phyloP scores from a whole-genome alignment of 2,797 vertebrate genomes.

The Triplophysa yarkandensis region DNA sequence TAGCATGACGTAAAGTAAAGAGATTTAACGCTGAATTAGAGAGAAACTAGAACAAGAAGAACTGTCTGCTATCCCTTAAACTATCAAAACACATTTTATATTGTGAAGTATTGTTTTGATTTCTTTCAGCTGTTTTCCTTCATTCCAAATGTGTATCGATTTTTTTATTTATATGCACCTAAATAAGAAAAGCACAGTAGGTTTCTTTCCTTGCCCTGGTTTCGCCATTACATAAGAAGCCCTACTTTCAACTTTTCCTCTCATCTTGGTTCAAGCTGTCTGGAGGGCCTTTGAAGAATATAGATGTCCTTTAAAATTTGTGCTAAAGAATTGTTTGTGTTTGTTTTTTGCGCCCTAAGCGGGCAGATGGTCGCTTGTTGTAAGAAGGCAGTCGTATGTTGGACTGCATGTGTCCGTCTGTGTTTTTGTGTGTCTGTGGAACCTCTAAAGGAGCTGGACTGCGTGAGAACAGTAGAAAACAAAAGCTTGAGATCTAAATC shows the following conservation, averaged over 20 bases:
- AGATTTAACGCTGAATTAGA: background rate
- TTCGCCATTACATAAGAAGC: constrained; percentile 20
- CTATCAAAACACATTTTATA: background rate
- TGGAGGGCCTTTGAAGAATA: constrained; percentile 7
- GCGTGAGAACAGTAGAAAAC: constrained; percentile 19
- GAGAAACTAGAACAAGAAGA: background rate
- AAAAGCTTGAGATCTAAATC: constrained; percentile 33
- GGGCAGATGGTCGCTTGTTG: constrained; percentile 46
- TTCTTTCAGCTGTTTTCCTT: constrained; percentile 2
- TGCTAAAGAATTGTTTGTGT: constrained; percentile 18
- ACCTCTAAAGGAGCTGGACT: constrained; percentile 15
- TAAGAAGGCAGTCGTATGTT: constrained; percentile 23
- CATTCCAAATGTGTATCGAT: background rate
- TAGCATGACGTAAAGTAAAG: constrained; percentile 7
- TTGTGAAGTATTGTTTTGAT: background rate
- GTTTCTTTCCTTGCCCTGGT: background rate
- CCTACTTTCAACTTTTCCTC: constrained; percentile 19
- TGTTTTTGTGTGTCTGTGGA: constrained; percentile 23
- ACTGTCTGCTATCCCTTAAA: background rate
- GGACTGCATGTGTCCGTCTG: constrained; percentile 28
- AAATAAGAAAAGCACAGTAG: constrained; percentile 8
- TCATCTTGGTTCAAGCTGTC: constrained; percentile 22
- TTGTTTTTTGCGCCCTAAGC: constrained; percentile 22
- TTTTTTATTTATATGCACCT: constrained; percentile 3
- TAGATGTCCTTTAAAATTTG: constrained; percentile 18